Base-by-base conservation (phyloP, 2,797 vertebrate species). In the Sebastes taczanowskii region DNA sequence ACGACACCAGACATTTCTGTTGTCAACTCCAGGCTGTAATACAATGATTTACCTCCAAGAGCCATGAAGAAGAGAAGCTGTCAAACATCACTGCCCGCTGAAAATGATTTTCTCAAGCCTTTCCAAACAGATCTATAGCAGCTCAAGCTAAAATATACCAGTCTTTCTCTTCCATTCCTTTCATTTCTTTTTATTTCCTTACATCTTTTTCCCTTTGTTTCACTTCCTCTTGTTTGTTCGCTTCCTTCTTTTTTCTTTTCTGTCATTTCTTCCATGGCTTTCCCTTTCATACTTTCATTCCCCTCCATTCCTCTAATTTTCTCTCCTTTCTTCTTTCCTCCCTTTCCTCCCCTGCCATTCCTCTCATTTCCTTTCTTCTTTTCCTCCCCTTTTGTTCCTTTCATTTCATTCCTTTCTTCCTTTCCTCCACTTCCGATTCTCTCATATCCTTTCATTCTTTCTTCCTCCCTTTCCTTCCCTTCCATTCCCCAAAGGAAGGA, bases 31-130 rank as follows among this genome's bases (percentile, higher is more conserved):
- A 13, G 25, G 25, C 67, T 16, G 38, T 30, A 52, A 67, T 6
- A 18, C 8, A 20, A 18, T 55, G n/a, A 77, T 73, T 67, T 52
- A 81, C 29, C 29, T 42, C 16, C 5, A 8, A 8, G 46, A 73
- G 25, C 1, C 53, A 10, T 14, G 76, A 67, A 18, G 76, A 67
- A 18, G 58, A 77, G 38, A 27, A 34, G 20, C 22, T 38, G 64
- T 66, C 74, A 74, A 42, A 82, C 71, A 59, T 77, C 71, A 29
- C 46, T 5, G 52, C 61, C 70, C 13, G 5, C 23, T 32, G 23
- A 58, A 64, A 49, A 30, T 18, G 1, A n/a, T 59, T 35, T 55
- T 35, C 2, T 22, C 1, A 71, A 77, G 8, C 34, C 16, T 68
- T 32, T 38, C 9, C 30, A 34, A 34, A 64, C 55, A 14, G 11